Evolutionary conservation across 1,140 invertebrate genomes (phyloP), one percentile per base, ranked within the genome.

Genomic region (Drosophila rufa): DNA sequence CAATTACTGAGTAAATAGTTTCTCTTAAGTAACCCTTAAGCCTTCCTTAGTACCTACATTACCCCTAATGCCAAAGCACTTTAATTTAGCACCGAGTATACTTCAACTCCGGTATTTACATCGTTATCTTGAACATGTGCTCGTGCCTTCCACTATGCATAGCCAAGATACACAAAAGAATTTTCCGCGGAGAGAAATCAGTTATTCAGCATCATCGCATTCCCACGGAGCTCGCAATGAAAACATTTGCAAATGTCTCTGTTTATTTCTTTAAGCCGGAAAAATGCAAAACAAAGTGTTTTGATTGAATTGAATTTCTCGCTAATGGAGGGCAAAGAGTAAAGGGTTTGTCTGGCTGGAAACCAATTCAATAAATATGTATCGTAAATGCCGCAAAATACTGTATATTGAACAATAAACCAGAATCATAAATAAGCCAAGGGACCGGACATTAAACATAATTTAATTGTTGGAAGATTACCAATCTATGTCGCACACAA

Each of bases 101-200:
- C 36, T 36, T 50, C 11, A 38, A 11, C 33, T 38, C 8, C n/a
- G 40, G 17, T 19, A 45, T 22, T 33, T 25, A 38, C 19, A 25
- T 11, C 12, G 17, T 8, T 15, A 43, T 58, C 27, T 45, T 25
- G 17, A 57, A 59, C 53, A 65, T 48, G 62, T 48, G 62, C 48
- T 45, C 11, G 30, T 45, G 25, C 67, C 19, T 60, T 64, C 33
- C 61, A 61, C 75, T 82, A 79, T 82, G 79, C 68, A 78, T 59
- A 78, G 48, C 53, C 68, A 55, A 68, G 68, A 64, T 69, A 60
- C 46, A 82, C 58, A 67, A 66, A 57, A 43, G 65, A 58, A 59
- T 79, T 83, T 67, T 19, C 48, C 64, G 17, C 36, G 64, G 62
- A 79, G 70, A 43, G 53, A 69, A 77, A 69, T 77, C 75, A 68